Evolutionary conservation across 2,113 vertebrate species (phyloP).

Genomic region (Notiomystis cincta): DNA sequence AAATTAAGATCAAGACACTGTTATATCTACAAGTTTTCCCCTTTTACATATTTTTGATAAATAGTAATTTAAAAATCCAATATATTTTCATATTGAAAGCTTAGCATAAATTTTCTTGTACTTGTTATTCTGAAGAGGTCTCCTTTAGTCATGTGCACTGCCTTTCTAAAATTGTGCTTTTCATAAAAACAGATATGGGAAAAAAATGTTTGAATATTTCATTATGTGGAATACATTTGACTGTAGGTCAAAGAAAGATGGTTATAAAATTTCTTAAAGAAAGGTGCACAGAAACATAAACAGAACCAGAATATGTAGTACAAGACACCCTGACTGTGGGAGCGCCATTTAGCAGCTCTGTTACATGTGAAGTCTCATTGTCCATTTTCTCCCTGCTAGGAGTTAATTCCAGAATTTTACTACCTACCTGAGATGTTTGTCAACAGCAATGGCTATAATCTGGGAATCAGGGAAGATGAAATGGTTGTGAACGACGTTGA

Average conservation of each 20-base stretch:
- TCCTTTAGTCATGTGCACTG: background rate
- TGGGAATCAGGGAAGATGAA: slow-evolving; percentile 89
- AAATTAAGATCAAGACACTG: background rate
- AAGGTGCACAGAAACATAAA: background rate
- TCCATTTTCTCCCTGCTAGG: slow-evolving; percentile 71
- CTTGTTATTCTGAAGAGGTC: background rate
- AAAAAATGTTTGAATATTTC: background rate
- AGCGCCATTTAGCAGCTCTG: background rate
- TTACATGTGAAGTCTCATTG: background rate
- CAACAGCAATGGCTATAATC: slow-evolving; percentile 91
- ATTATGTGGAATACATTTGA: background rate
- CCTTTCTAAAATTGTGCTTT: background rate
- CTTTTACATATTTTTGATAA: background rate
- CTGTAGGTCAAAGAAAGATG: background rate
- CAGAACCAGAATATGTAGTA: background rate
- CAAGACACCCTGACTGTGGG: background rate
- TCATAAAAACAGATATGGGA: background rate
- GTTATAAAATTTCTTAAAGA: background rate
- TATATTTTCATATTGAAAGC: background rate
- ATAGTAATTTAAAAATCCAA: background rate
- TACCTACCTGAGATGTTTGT: slow-evolving; percentile 99
- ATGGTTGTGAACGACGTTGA: slow-evolving; percentile 87
- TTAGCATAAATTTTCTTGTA: background rate
- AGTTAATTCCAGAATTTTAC: slow-evolving; percentile 96
- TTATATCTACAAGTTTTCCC: background rate